Base-by-base conservation (phyloP, 2,888 invertebrate genomes). In the Watsonalla binaria region DNA sequence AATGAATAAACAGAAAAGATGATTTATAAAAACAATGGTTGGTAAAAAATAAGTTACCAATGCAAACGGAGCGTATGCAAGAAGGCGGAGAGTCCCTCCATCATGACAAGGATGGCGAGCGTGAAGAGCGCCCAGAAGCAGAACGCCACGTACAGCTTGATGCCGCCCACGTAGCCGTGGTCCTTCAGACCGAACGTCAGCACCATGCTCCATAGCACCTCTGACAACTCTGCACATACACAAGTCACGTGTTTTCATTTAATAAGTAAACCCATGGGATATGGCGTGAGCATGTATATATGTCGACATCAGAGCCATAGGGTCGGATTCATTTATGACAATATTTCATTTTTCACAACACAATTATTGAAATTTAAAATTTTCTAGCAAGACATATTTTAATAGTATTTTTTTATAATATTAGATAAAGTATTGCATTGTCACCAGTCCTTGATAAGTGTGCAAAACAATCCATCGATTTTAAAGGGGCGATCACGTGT, bases 81-180 rank as follows among this genome's bases (percentile, higher is more conserved):
- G 92, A 99, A 99, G 46, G 99, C 99, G 9, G 99, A 99, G 11
- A 99, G 93, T 5, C 99, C 99, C 92, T 99, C 99, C 98, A 99
- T 99, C 75, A 99, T 93, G 62, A 99, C 96, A 58, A 99, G 93
- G 81, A 99, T 98, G 71, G 96, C 96, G 47, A 99, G 92, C 0
- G 99, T 99, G 62, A 99, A 94, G 37, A 93, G 91, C 51, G 96
- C 95, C 98, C 99, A 99, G 75, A 95, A 94, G 55, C 93, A 94
- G 90, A 99, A 99, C 46, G 97, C 92, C 15, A 95, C 84, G 90
- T 94, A 98, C 51, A 98, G 86, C 57, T 95, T 88, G 53, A 96
- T 90, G 49, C 94, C 94, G 51, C 96, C 96, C 14, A 92, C 76
- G 92, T 95, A 96, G 54, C 92, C 92, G 54, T 93, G 87, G 71